Evolutionary conservation across 2,888 invertebrate genomes (phyloP).

Genomic region (Fragum whitleyi): DNA sequence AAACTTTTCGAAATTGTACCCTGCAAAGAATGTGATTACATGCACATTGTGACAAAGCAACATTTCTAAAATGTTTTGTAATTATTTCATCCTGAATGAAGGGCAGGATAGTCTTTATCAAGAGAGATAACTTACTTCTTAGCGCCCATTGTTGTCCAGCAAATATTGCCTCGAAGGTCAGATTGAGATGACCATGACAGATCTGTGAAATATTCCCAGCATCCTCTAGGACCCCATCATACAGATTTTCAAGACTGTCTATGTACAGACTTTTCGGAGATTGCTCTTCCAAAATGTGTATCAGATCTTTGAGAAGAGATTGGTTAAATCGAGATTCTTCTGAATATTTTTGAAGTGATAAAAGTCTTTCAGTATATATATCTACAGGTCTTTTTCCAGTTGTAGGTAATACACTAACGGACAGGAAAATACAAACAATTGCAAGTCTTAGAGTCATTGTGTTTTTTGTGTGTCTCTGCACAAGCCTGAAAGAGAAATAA

Average conservation of each 20-base stretch:
- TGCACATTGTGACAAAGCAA: no score
- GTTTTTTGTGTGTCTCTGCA: no score
- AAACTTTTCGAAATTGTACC: no score
- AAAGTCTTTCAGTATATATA: constrained; percentile 1
- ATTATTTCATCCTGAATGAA: no score
- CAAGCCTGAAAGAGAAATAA: no score
- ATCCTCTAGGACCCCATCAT: background rate
- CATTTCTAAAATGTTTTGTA: no score
- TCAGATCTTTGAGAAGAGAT: constrained; percentile 1
- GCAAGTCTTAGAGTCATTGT: background rate
- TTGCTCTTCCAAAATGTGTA: background rate
- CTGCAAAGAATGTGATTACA: no score
- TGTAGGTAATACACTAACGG: background rate
- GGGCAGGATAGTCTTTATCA: no score
- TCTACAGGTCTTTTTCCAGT: background rate
- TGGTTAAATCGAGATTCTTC: constrained; percentile 6
- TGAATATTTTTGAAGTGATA: background rate
- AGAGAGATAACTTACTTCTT: constrained; percentile 26
- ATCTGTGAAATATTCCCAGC: constrained; percentile 27
- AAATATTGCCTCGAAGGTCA: constrained; percentile 13
- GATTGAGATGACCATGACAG: constrained; percentile 27
- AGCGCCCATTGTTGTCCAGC: constrained; percentile 34
- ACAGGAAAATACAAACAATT: background rate
- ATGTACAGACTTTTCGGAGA: background rate
- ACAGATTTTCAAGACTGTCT: background rate